Percentiles rank a stretch among this genome's conserved stretches.
phyloP scores from a whole-genome alignment of 2,797 vertebrate species.

The Phyllotis vaccarum region DNA sequence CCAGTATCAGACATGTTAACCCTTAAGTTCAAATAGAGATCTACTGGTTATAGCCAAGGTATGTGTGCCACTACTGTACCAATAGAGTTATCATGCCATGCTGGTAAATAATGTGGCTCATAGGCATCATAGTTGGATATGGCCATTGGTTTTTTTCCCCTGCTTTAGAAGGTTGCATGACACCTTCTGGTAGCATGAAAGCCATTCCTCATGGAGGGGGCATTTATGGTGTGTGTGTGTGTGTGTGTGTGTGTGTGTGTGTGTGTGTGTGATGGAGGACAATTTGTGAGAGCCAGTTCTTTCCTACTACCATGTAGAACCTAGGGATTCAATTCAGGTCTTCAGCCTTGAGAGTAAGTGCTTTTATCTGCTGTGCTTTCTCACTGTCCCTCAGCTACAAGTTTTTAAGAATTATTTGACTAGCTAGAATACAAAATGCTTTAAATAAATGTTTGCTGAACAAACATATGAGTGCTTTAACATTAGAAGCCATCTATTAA shows the following conservation, averaged over 20 bases:
- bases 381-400: neutral
- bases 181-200: neutral
- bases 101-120: too few relatives aligned
- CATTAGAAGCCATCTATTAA: constrained; percentile 2
- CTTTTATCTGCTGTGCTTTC: neutral
- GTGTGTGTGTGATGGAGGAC: too few relatives aligned
- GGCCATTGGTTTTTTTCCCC: neutral
- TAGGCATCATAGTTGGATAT: neutral
- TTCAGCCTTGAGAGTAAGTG: neutral
- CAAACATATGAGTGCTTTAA: neutral
- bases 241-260: too few relatives aligned
- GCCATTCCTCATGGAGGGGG: neutral
- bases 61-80: neutral
- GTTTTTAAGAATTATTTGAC: neutral
- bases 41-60: neutral
- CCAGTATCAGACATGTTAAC: neutral
- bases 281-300: neutral
- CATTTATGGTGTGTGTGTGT: neutral
- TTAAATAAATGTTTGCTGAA: constrained; percentile 14
- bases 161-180: neutral
- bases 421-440: neutral
- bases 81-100: too few relatives aligned
- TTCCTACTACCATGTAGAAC: neutral
- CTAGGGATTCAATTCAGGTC: neutral
- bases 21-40: neutral